Base-by-base conservation (phyloP, 2,797 vertebrate genomes). In the Manis crassicaudata region DNA sequence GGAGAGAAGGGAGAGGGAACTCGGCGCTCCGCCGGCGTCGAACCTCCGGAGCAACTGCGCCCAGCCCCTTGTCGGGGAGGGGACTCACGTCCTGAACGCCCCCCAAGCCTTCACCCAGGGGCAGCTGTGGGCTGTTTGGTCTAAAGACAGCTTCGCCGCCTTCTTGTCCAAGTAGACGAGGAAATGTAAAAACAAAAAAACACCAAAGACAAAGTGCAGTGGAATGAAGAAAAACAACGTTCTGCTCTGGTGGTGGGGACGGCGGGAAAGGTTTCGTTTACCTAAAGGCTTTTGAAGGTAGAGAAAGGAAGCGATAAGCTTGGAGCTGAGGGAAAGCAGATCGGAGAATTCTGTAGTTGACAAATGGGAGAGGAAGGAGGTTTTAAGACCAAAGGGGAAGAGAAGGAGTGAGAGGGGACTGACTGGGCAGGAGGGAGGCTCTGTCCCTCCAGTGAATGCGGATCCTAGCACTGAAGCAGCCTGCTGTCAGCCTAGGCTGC, bases 121-220 rank as follows among this genome's bases (percentile, higher is more conserved):
- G 21, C 27, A 5, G 9, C 2, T 27, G 43, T 21, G 35, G 63
- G 27, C n/a, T 37, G 70, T 23, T 6, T 98, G 97, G 98, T 77
- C 40, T 99, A 98, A 99, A 99, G 99, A 93, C 97, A 96, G 98
- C 58, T 65, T 25, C 35, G 29, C 20, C n/a, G 84, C 76, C 50
- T 80, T 56, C 68, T 77, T 17, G 54, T 62, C 43, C 46, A 43
- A 85, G 67, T 20, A 37, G 56, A 29, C 73, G 25, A 62, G 62
- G 50, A 76, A 76, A 54, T 46, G 75, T 73, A 9, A 14, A 93
- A 46, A 75, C 46, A 82, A 62, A 63, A 46, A 46, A 65, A 50
- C 12, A 67, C 32, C 4, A 72, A 50, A 58, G 35, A 92, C 43
- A 46, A 90, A 95, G 83, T 95, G 92, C 29, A 46, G 54, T 27